Evolutionary conservation across 2,888 invertebrate species (phyloP), one percentile per base, ranked within the genome.

Genomic region (Eulithis testata): DNA sequence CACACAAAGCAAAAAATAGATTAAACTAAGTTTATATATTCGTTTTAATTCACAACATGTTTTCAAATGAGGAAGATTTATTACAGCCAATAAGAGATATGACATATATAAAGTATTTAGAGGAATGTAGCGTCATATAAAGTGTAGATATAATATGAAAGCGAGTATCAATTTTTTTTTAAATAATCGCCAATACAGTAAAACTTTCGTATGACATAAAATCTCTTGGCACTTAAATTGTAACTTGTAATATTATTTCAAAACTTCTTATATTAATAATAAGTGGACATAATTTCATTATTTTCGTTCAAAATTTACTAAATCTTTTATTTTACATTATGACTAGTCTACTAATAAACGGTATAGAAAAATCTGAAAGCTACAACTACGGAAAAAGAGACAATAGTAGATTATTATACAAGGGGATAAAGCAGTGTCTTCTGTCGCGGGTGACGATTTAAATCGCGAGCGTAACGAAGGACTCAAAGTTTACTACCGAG

Each of bases 1-100:
- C 66, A 72, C 61, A 45, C 52, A 64, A 67, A 72, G 68, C 72
- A 70, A 66, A 64, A 68, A 45, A 62, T 57, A 63, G 49, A 61
- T 51, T 40, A 59, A 63, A 43, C 7, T 44, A 63, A 55, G 3
- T 14, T n/a, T 37, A 66, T 14, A 60, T 54, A 27, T 70, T 68
- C 52, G 62, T 56, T 67, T 2, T 53, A 54, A 63, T 57, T 67
- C 63, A 67, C 66, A 67, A 67, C 63, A 45, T 53, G 55, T 49
- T 66, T 40, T 53, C 45, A 54, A 36, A 61, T 54, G 45, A 52
- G 55, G 40, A 52, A 49, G 31, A 51, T 51, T 56, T 43, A 5
- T 54, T 43, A 62, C 44, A 43, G 59, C 62, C 59, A 40, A 63
- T 60, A 11, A 59, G 51, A 53, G 54, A 56, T 51, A 36, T n/a